Evolutionary conservation across 2,797 vertebrate genomes (phyloP).

Genomic region (Acestrorhynchus altus): DNA sequence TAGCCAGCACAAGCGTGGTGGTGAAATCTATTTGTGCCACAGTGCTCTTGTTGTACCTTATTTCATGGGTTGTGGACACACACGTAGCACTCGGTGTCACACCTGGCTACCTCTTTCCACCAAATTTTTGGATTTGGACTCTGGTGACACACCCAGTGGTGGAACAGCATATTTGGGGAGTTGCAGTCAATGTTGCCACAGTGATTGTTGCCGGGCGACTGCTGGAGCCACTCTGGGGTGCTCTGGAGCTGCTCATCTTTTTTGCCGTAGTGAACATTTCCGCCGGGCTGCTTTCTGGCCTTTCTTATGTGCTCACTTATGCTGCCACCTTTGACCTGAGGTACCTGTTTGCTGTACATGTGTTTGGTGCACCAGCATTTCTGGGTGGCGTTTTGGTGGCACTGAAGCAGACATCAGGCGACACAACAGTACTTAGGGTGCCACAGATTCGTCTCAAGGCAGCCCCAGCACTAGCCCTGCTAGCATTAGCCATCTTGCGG

Average conservation of each 20-base stretch:
- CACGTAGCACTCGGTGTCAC: conserved; percentile 87
- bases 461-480: conserved; percentile 87
- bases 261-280: conserved; percentile 92
- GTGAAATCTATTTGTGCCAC: conserved; percentile 90
- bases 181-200: conserved; percentile 85
- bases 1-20: conserved; percentile 94
- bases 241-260: conserved; percentile 94
- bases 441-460: conserved; percentile 95
- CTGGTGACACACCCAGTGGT: conserved; percentile 91
- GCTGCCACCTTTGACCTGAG: conserved; percentile 89
- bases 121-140: conserved; percentile 98
- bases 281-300: conserved; percentile 88
- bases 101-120: conserved; percentile 93
- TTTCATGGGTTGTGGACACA: conserved; percentile 89
- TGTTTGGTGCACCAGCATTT: conserved; percentile 89
- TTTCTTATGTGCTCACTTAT: conserved; percentile 93
- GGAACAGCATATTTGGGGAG: conserved; percentile 88
- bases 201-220: conserved; percentile 88
- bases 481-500: conserved; percentile 85
- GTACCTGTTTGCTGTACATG: conserved; percentile 88
- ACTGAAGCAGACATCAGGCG: conserved; percentile 95
- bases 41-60: conserved; percentile 86
- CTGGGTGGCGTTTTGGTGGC: conserved; percentile 93
- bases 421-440: conserved; percentile 90
- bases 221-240: conserved; percentile 96